phyloP scores from a whole-genome alignment of 2,797 vertebrate species.

The Leuciscus waleckii region DNA sequence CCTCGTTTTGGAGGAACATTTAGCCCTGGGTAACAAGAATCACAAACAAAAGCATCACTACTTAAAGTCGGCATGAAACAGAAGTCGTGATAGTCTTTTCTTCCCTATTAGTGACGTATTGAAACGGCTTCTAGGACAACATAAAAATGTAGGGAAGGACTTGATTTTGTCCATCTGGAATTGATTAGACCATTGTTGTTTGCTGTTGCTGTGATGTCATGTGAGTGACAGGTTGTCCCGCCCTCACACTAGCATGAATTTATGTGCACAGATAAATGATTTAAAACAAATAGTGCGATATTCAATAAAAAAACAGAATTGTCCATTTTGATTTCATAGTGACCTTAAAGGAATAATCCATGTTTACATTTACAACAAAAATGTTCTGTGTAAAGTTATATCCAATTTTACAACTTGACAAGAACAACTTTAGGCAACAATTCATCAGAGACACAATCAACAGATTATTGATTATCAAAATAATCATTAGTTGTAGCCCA shows the following conservation, averaged over 20 bases:
- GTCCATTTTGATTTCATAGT: too few relatives aligned
- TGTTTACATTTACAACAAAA: neutral
- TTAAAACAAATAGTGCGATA: neutral
- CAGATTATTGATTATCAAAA: neutral
- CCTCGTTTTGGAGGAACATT: slow-evolving; percentile 1
- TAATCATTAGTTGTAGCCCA: neutral
- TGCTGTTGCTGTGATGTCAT: neutral
- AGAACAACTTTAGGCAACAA: too few relatives aligned
- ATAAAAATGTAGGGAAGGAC: neutral
- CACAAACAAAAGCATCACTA: neutral
- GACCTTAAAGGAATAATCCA: too few relatives aligned
- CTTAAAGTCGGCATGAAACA: too few relatives aligned
- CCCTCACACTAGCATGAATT: too few relatives aligned
- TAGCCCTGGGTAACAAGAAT: neutral
- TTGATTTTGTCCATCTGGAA: neutral
- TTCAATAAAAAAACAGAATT: neutral
- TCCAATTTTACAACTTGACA: neutral
- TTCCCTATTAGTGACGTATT: too few relatives aligned
- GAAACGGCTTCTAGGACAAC: neutral
- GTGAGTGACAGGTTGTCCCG: neutral
- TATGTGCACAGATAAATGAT: too few relatives aligned
- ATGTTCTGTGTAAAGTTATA: neutral
- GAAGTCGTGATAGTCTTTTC: too few relatives aligned
- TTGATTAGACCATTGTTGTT: neutral
- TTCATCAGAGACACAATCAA: neutral